Conservation (phyloP, 35 echinoderm and acorn worm species). For the Ophioderma brevispina region DNA sequence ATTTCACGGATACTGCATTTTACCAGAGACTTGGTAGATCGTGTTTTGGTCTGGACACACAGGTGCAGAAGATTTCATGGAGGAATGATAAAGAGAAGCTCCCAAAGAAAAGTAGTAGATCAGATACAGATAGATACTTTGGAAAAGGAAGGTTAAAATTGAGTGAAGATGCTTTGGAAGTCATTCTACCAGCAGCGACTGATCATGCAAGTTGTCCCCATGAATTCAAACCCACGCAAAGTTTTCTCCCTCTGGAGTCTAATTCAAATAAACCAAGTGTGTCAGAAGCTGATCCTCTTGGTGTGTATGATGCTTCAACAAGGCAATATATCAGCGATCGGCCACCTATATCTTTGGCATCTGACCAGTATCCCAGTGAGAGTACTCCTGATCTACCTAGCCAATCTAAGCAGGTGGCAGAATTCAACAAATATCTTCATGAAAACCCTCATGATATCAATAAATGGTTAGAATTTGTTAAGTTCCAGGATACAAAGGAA, state of each 20-base stretch:
- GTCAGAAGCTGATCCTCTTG: slow-evolving; percentile 61
- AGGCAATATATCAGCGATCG: slow-evolving; percentile 37
- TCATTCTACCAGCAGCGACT: not conserved
- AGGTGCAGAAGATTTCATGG: slow-evolving; percentile 42
- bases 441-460: slow-evolving; percentile 76
- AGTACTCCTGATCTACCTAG: no score
- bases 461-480: slow-evolving; percentile 83
- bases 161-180: not conserved
- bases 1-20: slow-evolving; percentile 76
- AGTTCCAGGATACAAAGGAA: slow-evolving; percentile 77
- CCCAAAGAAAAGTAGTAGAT: slow-evolving; percentile 47
- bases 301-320: slow-evolving; percentile 68
- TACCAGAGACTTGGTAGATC: slow-evolving; percentile 78
- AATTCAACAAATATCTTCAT: slow-evolving; percentile 68
- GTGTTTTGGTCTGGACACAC: slow-evolving; percentile 63
- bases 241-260: not conserved
- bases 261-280: not conserved
- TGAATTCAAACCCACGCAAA: not conserved
- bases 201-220: not conserved
- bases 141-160: not conserved
- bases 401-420: slow-evolving; percentile 24
- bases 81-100: slow-evolving; percentile 19
- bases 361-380: not conserved
- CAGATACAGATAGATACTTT: slow-evolving; percentile 62
- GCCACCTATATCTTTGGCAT: no score